phyloP scores from a whole-genome alignment of 2,113 vertebrate species.

The Elephas maximus region DNA sequence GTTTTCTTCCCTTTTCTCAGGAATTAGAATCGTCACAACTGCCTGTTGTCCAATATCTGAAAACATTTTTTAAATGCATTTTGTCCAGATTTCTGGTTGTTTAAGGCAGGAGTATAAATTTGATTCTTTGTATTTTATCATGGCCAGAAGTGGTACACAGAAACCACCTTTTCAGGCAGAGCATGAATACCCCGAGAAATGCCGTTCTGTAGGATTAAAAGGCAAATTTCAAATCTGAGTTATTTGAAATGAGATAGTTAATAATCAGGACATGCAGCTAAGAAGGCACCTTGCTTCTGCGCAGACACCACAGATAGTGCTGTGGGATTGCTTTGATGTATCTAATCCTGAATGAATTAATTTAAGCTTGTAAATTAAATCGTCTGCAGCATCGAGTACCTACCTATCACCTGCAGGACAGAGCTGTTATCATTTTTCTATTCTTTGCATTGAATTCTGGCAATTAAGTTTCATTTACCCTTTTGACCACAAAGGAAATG shows the following conservation, averaged over 20 bases:
- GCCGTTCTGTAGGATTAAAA: neutral
- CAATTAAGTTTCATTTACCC: conserved; percentile 83
- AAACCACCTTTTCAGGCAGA: conserved; percentile 48
- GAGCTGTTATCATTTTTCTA: conserved; percentile 66
- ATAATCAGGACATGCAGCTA: neutral
- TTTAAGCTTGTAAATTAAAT: conserved; percentile 74
- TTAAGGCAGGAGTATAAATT: neutral
- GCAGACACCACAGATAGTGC: neutral
- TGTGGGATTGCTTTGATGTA: neutral
- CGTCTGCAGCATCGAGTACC: conserved; percentile 7
- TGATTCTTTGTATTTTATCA: neutral
- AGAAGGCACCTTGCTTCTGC: neutral
- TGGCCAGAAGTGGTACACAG: conserved; percentile 16
- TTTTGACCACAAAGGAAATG: conserved; percentile 4
- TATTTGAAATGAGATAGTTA: neutral
- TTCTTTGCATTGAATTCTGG: conserved; percentile 44
- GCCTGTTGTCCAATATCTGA: neutral
- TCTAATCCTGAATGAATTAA: conserved; percentile 18
- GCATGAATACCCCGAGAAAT: conserved; percentile 61
- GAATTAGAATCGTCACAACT: conserved; percentile 57
- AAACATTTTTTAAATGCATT: neutral
- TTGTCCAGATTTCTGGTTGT: neutral
- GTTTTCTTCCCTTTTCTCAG: conserved; percentile 68
- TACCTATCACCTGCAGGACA: conserved; percentile 71
- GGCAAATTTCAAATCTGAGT: neutral